Evolutionary conservation across 2,888 invertebrate genomes (phyloP).

Genomic region (Autographa pulchrina): DNA sequence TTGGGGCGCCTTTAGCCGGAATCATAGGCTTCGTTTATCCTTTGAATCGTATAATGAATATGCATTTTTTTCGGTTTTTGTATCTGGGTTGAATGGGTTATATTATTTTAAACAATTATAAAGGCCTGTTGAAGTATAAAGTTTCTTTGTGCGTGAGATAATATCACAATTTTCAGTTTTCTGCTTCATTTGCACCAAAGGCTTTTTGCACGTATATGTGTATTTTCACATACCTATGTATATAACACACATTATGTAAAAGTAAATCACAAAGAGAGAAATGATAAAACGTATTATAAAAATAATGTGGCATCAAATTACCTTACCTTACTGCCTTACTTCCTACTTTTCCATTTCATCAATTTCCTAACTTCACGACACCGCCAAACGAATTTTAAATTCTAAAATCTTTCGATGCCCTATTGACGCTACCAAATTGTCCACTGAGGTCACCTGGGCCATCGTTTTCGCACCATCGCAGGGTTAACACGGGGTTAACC

Average conservation of each 20-base stretch:
- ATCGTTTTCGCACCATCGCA: conserved; percentile 75
- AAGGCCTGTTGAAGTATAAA: conserved; percentile 11
- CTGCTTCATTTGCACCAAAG: neutral
- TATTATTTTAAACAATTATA: conserved; percentile 24
- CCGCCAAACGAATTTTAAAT: conserved; percentile 33
- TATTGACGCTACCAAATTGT: conserved; percentile 60
- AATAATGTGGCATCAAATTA: too few species aligned
- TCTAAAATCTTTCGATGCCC: conserved; percentile 30
- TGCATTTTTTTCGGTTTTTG: conserved; percentile 45
- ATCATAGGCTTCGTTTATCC: conserved; percentile 52
- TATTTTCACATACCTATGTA: too few species aligned
- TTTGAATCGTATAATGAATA: conserved; percentile 51
- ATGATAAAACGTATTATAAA: too few species aligned
- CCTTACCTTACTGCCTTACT: neutral
- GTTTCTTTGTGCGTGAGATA: conserved; percentile 11
- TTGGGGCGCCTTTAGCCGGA: conserved; percentile 51
- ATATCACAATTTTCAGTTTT: neutral
- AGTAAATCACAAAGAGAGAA: too few species aligned
- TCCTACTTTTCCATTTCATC: neutral
- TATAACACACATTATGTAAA: too few species aligned
- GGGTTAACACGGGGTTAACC: conserved; percentile 78
- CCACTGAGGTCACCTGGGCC: conserved; percentile 54
- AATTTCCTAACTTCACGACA: conserved; percentile 10
- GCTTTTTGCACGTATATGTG: neutral
- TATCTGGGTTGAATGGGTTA: conserved; percentile 27